These are phyloP conservation scores for Protomyctophum bolini DNA, from an alignment of 2,113 vertebrate genomes.

Conservation along the genomic window DNA sequence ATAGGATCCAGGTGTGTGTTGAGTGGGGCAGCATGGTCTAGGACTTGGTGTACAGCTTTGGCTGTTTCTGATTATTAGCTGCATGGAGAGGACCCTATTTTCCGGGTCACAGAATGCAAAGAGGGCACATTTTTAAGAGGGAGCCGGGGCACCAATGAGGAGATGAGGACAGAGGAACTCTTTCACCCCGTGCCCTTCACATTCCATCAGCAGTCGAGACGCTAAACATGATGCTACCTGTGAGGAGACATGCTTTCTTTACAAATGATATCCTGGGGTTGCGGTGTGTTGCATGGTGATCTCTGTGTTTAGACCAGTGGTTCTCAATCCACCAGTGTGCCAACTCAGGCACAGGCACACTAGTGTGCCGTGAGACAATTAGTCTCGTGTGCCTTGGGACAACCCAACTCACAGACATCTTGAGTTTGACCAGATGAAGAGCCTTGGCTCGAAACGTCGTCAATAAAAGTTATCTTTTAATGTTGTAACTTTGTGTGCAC, in stretches of 20 bases:
- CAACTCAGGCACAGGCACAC: no score
- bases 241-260: conserved; percentile 3
- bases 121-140: conserved; percentile 56
- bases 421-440: no score
- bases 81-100: conserved; percentile 54
- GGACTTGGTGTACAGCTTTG: conserved; percentile 11
- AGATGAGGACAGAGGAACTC: conserved; percentile 25
- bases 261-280: conserved; percentile 23
- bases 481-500: no score
- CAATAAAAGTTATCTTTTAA: no score
- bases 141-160: conserved; percentile 33
- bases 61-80: conserved; percentile 68
- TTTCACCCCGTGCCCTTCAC: conserved; percentile 19
- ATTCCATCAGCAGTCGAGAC: conserved; percentile 29
- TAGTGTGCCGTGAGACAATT: no score
- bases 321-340: no score
- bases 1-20: conserved; percentile 73
- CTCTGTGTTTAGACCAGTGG: no score
- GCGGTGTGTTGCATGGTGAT: conserved; percentile 6
- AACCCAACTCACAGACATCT: no score
- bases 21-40: conserved; percentile 39
- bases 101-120: conserved; percentile 67
- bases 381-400: no score
- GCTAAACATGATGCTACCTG: background rate
- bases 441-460: no score